Conservation (phyloP, 2,888 invertebrate genomes). For the Lapara coniferarum region DNA sequence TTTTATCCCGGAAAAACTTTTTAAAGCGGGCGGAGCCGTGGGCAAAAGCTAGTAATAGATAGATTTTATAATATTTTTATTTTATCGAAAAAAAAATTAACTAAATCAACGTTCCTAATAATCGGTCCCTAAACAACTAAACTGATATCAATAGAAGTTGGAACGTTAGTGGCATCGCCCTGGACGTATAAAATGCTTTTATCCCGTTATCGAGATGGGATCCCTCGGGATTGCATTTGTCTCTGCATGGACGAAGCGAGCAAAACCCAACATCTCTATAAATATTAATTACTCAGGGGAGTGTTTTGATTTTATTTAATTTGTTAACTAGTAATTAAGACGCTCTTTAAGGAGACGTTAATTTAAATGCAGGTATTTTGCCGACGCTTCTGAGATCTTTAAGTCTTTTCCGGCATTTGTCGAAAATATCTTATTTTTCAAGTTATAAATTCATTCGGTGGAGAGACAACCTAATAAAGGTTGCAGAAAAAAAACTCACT, state of each 20-base stretch:
- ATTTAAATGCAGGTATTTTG: not conserved
- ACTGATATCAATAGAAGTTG: slow-evolving; percentile 7
- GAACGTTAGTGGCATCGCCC: not conserved
- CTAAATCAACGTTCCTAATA: not conserved
- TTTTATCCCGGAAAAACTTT: too few relatives aligned
- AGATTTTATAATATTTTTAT: too few relatives aligned
- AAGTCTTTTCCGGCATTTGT: too few relatives aligned
- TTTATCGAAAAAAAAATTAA: not conserved
- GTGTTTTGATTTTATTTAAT: slow-evolving; percentile 16
- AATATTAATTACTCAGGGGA: slow-evolving; percentile 15
- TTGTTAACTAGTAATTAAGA: slow-evolving; percentile 1
- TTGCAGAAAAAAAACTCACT: too few relatives aligned
- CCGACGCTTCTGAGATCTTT: too few relatives aligned
- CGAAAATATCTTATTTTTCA: too few relatives aligned
- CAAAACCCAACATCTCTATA: slow-evolving; percentile 2
- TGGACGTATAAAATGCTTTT: slow-evolving; percentile 19
- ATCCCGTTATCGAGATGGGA: not conserved
- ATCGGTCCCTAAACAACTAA: not conserved
- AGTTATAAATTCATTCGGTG: too few relatives aligned
- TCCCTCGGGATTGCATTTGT: not conserved
- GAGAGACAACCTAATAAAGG: too few relatives aligned
- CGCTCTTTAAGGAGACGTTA: not conserved
- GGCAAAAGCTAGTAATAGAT: too few relatives aligned
- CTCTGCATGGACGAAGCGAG: not conserved
- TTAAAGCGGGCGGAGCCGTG: too few relatives aligned